Evolutionary conservation across 2,113 vertebrate species (phyloP).

Genomic region (Excalfactoria chinensis): DNA sequence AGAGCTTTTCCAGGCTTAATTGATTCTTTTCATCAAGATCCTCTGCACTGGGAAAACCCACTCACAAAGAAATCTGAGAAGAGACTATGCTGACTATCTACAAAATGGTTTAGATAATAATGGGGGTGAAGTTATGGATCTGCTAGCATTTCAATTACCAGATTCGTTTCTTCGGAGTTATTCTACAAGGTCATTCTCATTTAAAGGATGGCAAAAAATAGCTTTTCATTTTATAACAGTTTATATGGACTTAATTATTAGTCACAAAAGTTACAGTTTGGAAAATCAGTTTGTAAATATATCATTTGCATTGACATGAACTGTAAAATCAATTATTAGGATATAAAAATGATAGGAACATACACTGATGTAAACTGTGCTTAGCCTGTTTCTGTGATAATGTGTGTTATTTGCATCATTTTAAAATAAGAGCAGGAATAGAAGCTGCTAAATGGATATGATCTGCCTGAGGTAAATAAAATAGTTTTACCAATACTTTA

Average conservation of each 20-base stretch:
- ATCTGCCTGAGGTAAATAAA: background rate
- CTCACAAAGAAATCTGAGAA: constrained; percentile 19
- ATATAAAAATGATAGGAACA: background rate
- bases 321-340: background rate
- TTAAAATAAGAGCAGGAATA: background rate
- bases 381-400: background rate
- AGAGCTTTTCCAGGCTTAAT: constrained; percentile 59
- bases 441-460: background rate
- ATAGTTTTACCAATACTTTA: background rate
- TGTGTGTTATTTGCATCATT: rapidly evolving
- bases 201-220: constrained; percentile 51
- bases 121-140: constrained; percentile 25
- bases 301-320: background rate
- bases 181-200: constrained; percentile 19
- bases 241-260: constrained; percentile 34
- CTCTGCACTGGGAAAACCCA: constrained; percentile 46
- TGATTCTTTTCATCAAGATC: constrained; percentile 66
- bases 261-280: constrained; percentile 37
- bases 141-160: constrained; percentile 62
- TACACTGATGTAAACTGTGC: background rate
- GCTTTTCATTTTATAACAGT: constrained; percentile 4
- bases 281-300: background rate
- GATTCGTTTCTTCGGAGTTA: constrained; percentile 20
- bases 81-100: constrained; percentile 31
- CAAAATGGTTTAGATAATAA: constrained; percentile 49